These are phyloP conservation scores for Cephalotes varians DNA, from an alignment of 2,888 invertebrate genomes.

Conservation along the genomic window DNA sequence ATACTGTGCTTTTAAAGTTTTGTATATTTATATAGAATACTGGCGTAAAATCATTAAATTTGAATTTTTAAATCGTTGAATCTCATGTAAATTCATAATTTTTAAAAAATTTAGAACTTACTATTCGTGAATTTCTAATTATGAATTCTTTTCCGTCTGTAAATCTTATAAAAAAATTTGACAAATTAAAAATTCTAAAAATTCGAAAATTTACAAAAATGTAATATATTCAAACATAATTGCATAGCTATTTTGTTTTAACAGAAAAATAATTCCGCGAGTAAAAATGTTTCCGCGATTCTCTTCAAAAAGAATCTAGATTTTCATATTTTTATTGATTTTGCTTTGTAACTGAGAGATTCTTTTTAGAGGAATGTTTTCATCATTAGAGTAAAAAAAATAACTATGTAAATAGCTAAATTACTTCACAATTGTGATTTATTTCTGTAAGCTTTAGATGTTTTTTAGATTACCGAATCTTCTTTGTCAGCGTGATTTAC, in stretches of 20 bases:
- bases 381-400: not conserved
- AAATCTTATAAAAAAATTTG: not conserved
- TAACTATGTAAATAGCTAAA: not conserved
- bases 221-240: not conserved
- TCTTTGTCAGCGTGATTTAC: not conserved
- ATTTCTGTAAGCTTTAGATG: not conserved
- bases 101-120: not conserved
- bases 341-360: not conserved
- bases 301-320: not conserved
- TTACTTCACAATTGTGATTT: not conserved
- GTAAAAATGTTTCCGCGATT: not conserved
- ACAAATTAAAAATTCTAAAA: not conserved
- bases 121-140: not conserved
- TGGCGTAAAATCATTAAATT: not conserved
- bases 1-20: not conserved
- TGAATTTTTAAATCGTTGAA: not conserved
- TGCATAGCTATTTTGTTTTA: not conserved
- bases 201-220: not conserved
- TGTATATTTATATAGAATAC: not conserved
- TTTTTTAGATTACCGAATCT: not conserved
- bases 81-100: not conserved
- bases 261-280: not conserved
- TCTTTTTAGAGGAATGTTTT: not conserved
- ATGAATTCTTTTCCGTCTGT: no score
- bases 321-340: not conserved